Evolutionary conservation across 2,797 vertebrate species (phyloP), one percentile per base, ranked within the genome.

Genomic region (Denticeps clupeoides): DNA sequence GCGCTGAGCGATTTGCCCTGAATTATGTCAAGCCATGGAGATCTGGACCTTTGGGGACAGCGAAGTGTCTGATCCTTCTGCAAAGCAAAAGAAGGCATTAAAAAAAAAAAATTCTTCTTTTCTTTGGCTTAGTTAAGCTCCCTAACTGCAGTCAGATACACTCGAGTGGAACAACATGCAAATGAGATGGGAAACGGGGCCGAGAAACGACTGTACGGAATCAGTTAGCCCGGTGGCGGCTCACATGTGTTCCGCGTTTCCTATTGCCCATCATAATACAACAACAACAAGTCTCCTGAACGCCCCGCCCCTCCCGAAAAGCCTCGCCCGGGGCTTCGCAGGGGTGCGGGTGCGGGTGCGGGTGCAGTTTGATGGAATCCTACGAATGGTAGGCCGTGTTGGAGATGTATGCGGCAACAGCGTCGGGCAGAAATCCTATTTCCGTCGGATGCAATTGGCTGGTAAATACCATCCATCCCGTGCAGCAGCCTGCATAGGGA

Each of bases 1-100:
- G 67, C 63, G 75, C 70, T 51, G 51, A 80, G 72, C 68, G 69
- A 84, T 87, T 85, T 84, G 80, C 81, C 73, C 73, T 55, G 67
- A 82, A 84, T 75, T 74, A 82, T 81, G 69, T 78, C 81, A 76
- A 79, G 72, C 72, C 75, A 64, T 70, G 79, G 77, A 73, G 74
- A 78, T 73, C 63, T 62, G 73, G 77, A 80, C 73, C 77, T 77
- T 71, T 47, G 72, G 78, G 77, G 80, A 76, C 74, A 72, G 66
- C 56, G 61, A 78, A 65, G 68, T 31, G 65, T 84, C 81, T 85
- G 71, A 73, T 83, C 82, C 81, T 70, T 69, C 58, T 72, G 77
- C 74, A 78, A 77, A 78, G 70, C 65, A 77, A 84, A 77, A 67
- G 71, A 54, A 62, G 64, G 70, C 65, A 77, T 84, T 77, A 67